phyloP scores from a whole-genome alignment of 1,140 invertebrate genomes.

The Pseudobourletiella spinata region DNA sequence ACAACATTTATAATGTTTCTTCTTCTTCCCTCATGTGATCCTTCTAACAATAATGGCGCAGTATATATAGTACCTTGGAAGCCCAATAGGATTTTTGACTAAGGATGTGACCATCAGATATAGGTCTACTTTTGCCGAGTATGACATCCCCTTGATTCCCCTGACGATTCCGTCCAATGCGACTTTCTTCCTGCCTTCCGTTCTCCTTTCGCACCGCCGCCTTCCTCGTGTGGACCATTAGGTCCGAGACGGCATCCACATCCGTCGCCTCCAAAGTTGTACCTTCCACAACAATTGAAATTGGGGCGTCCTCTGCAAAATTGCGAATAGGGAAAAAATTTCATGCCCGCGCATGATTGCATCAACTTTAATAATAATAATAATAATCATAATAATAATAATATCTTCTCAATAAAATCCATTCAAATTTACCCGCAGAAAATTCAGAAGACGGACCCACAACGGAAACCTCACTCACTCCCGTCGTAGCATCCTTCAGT shows the following conservation, averaged over 20 bases:
- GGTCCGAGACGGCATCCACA: conserved; percentile 38
- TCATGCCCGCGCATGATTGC: too few species aligned
- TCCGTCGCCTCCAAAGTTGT: conserved; percentile 42
- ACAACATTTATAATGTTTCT: conserved; percentile 5
- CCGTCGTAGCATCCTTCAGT: neutral
- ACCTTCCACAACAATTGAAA: conserved; percentile 41
- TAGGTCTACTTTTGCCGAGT: conserved; percentile 32
- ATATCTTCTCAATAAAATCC: too few species aligned
- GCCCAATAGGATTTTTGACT: conserved; percentile 13
- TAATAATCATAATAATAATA: too few species aligned
- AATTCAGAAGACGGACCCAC: too few species aligned
- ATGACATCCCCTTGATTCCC: neutral
- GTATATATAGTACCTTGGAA: conserved; percentile 18
- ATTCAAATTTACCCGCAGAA: too few species aligned
- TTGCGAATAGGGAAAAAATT: neutral
- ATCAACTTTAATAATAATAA: too few species aligned
- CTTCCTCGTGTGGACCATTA: conserved; percentile 18
- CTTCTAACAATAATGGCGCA: too few species aligned
- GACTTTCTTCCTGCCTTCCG: too few species aligned
- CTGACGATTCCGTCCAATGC: too few species aligned
- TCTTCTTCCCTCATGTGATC: too few species aligned
- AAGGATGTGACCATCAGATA: conserved; percentile 30
- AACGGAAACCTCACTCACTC: conserved; percentile 28
- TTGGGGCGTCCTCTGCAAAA: conserved; percentile 32
- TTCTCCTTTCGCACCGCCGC: too few species aligned